Evolutionary conservation across 2,888 invertebrate species (phyloP).

Genomic region (Macrosoma leucophasiata): DNA sequence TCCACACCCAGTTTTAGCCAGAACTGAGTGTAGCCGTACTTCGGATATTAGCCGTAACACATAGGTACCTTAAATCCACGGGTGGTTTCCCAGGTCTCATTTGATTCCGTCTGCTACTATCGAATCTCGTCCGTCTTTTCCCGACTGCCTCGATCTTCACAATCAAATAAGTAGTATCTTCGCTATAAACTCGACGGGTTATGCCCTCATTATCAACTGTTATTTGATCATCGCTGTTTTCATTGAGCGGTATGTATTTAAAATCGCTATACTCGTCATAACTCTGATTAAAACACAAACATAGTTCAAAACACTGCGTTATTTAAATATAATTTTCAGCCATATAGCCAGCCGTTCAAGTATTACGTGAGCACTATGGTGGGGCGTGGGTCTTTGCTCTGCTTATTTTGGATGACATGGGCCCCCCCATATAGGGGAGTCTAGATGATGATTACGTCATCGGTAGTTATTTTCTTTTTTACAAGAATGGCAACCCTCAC

Average conservation of each 20-base stretch:
- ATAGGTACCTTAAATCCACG: slow-evolving; percentile 50
- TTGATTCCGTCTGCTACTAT: slow-evolving; percentile 38
- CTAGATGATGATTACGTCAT: too few species aligned
- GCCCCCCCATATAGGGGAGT: too few species aligned
- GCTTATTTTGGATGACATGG: too few species aligned
- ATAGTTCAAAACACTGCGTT: neutral
- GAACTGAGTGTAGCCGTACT: too few species aligned
- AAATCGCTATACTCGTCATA: slow-evolving; percentile 43
- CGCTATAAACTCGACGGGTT: slow-evolving; percentile 40
- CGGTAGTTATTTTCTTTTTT: too few species aligned
- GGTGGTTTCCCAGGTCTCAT: slow-evolving; percentile 43
- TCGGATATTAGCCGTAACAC: too few species aligned
- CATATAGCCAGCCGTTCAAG: neutral
- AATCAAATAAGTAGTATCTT: slow-evolving; percentile 54
- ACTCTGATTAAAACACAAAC: slow-evolving; percentile 33
- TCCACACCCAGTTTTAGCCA: too few species aligned
- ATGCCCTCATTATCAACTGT: slow-evolving; percentile 38
- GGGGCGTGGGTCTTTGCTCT: too few species aligned
- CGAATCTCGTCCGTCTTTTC: slow-evolving; percentile 35
- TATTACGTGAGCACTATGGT: neutral
- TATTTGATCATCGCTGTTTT: slow-evolving; percentile 24
- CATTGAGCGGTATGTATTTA: slow-evolving; percentile 45
- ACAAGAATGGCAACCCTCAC: too few species aligned
- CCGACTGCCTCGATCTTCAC: slow-evolving; percentile 41
- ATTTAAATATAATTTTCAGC: neutral